Evolutionary conservation across 1,140 invertebrate species (phyloP), one percentile per base, ranked within the genome.

Genomic region (Heliconius himera): DNA sequence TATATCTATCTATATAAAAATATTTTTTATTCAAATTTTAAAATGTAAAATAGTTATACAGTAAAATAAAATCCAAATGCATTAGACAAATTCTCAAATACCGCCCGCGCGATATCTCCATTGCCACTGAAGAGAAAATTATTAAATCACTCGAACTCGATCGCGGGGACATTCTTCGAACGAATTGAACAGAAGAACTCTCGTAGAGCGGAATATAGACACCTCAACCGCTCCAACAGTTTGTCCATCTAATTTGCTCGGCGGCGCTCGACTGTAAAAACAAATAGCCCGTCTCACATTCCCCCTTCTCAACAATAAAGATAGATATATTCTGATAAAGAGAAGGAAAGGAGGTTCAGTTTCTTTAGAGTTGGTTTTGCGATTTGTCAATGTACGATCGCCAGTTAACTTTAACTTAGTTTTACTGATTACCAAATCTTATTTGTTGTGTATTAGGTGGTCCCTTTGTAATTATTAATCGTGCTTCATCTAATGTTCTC

Each of bases 211-310:
- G 87, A 92, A 94, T 91, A 94, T 90, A 93, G 91, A 93, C 93
- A 93, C 90, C 91, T 93, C 90, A 89, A 82, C 87, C 88, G 90
- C 87, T 93, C 91, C 90, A 90, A 93, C 91, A 93, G 93, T 94
- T 93, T 93, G 93, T 93, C 93, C 91, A 91, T 90, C 93, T 94
- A 94, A 93, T 94, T 94, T 94, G 91, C 93, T 93, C 93, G 87
- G 82, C 88, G 90, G 82, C 90, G 90, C 88, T 89, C 91, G 85
- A 90, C 93, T 93, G 91, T 90, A 93, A 93, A 93, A 94, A 94
- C 91, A 94, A 94, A 94, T 94, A 93, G 90, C 87, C 85, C 83
- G 85, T 89, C 85, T 83, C 84, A 85, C 84, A 87, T 91, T 88
- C 87, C 88, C 82, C 86, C 84, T 88, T 83, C 84, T 78, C 82